Evolutionary conservation across 2,797 vertebrate genomes (phyloP).

Genomic region (Hydrophis major): DNA sequence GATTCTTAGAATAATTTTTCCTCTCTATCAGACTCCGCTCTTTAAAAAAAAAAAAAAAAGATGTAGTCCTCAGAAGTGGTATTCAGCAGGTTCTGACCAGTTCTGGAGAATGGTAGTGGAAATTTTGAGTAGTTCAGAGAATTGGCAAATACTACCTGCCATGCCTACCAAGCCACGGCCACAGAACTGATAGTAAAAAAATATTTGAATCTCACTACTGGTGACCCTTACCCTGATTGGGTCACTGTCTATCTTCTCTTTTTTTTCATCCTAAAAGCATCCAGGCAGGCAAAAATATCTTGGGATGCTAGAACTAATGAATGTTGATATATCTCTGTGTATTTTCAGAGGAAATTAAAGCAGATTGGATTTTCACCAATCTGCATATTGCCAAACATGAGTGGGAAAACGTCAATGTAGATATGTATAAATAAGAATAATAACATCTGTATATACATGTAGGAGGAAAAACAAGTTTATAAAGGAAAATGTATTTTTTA

Average conservation of each 20-base stretch:
- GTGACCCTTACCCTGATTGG: background rate
- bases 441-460: background rate
- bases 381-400: background rate
- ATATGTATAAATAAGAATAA: background rate
- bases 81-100: no score
- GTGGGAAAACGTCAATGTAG: background rate
- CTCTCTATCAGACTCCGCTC: background rate
- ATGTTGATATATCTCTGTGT: background rate
- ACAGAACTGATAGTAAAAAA: no score
- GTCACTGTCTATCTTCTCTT: background rate
- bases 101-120: no score
- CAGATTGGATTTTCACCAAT: background rate
- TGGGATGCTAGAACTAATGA: background rate
- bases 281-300: background rate
- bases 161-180: no score
- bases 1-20: background rate
- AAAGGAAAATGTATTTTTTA: background rate
- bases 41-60: background rate
- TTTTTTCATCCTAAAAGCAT: background rate
- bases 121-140: no score
- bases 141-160: no score
- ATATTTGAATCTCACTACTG: no score
- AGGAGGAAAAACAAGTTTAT: background rate
- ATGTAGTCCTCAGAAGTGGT: no score
- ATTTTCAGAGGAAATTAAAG: background rate